Percentiles rank a stretch among this genome's conserved stretches.
Evolutionary conservation across 2,797 vertebrate species (phyloP).

Genomic region (Glyptemys insculpta): DNA sequence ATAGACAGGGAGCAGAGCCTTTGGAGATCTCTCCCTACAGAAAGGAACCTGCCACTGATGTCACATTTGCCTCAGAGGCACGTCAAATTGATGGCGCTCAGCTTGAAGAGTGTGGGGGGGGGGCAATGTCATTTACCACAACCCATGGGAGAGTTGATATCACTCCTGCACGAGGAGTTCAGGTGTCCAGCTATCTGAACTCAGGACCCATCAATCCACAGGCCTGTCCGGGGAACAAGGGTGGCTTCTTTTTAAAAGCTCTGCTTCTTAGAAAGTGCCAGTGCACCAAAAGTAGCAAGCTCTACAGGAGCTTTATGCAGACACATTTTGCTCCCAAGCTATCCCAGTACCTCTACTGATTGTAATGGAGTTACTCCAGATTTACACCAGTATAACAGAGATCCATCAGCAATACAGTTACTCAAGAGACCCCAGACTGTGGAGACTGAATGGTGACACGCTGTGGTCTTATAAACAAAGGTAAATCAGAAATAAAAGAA

Average conservation of each 20-base stretch:
- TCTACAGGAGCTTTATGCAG: neutral
- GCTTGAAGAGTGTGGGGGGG: neutral
- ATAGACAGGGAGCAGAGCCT: slow-evolving; percentile 10
- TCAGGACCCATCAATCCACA: neutral
- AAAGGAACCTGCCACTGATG: neutral
- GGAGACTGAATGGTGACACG: neutral
- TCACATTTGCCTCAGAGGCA: neutral
- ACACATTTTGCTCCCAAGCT: neutral
- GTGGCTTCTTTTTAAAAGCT: neutral
- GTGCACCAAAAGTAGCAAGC: neutral
- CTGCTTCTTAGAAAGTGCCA: neutral
- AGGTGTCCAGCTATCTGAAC: slow-evolving; percentile 15
- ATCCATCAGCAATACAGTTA: neutral
- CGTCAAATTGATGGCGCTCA: rapidly evolving
- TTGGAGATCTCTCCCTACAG: neutral
- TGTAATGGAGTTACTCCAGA: neutral
- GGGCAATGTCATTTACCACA: neutral
- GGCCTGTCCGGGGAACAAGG: neutral
- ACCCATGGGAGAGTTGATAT: neutral
- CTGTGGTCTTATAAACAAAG: neutral
- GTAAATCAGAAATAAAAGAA: neutral
- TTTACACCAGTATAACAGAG: neutral
- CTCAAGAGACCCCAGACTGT: neutral
- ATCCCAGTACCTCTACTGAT: neutral
- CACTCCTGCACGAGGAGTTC: neutral